phyloP scores from a whole-genome alignment of 2,113 vertebrate genomes.

The Alces alces region DNA sequence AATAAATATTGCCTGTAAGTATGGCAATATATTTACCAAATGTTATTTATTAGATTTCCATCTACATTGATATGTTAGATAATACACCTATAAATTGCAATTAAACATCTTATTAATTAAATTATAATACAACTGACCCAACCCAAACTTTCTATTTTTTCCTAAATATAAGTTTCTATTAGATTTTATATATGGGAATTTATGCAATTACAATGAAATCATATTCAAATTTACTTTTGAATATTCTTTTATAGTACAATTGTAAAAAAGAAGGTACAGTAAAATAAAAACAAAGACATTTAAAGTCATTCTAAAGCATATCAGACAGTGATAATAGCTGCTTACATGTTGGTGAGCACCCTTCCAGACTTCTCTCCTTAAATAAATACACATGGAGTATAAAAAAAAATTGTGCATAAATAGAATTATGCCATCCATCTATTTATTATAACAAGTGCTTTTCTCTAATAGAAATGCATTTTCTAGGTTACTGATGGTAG shows the following conservation, averaged over 20 bases:
- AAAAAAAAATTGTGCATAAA: not conserved
- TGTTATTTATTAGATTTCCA: not conserved
- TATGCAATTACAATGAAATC: not conserved
- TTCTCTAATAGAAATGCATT: not conserved
- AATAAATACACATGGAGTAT: not conserved
- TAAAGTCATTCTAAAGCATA: not conserved
- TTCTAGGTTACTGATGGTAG: not conserved
- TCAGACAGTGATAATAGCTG: not conserved
- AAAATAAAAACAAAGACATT: not conserved
- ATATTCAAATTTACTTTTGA: constrained; percentile 7
- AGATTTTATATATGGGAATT: not conserved
- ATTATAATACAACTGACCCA: not conserved
- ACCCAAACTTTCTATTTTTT: not conserved
- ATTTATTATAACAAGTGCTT: constrained; percentile 11
- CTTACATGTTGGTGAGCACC: not conserved
- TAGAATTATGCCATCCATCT: not conserved
- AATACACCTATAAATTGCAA: not conserved
- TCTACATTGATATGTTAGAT: not conserved
- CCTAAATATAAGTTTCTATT: not conserved
- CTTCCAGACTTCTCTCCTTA: not conserved
- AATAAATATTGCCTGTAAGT: not conserved
- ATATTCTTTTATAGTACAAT: not conserved
- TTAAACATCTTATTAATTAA: not conserved
- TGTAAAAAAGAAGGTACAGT: not conserved
- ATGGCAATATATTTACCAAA: not conserved